phyloP scores from a whole-genome alignment of 2,888 invertebrate species.

The Lasioglossum calceatum region DNA sequence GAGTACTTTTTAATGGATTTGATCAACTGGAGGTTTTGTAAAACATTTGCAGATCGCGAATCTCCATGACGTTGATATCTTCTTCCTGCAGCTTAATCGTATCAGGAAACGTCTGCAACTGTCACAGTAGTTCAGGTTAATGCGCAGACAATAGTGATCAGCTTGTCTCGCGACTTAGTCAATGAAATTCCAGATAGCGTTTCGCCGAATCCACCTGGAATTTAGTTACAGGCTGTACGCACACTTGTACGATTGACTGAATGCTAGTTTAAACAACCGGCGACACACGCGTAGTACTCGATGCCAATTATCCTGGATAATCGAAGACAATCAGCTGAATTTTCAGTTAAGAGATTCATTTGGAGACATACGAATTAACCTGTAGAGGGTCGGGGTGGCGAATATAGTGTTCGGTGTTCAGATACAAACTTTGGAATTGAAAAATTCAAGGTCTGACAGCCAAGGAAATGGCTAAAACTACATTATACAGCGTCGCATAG shows the following conservation, averaged over 20 bases:
- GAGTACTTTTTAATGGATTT: neutral
- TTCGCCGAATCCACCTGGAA: conserved; percentile 9
- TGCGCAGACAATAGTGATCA: conserved; percentile 31
- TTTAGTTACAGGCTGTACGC: neutral
- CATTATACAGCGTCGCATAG: no score
- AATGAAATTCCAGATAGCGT: conserved; percentile 7
- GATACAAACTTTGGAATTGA: no score
- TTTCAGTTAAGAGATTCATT: neutral
- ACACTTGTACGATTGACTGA: neutral
- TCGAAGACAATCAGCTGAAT: neutral
- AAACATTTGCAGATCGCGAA: neutral
- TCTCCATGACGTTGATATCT: conserved; percentile 11
- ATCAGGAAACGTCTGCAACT: conserved; percentile 35
- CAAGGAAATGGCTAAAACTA: no score
- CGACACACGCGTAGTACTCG: neutral
- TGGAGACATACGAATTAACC: no score
- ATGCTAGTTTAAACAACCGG: neutral
- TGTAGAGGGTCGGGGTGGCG: no score
- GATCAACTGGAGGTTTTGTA: no score
- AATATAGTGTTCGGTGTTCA: no score
- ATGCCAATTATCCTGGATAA: neutral
- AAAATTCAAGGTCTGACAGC: no score
- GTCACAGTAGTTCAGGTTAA: conserved; percentile 23
- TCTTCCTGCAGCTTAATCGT: conserved; percentile 1
- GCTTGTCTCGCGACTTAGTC: conserved; percentile 18